Evolutionary conservation across 2,797 vertebrate species (phyloP).

Genomic region (Morus bassanus): DNA sequence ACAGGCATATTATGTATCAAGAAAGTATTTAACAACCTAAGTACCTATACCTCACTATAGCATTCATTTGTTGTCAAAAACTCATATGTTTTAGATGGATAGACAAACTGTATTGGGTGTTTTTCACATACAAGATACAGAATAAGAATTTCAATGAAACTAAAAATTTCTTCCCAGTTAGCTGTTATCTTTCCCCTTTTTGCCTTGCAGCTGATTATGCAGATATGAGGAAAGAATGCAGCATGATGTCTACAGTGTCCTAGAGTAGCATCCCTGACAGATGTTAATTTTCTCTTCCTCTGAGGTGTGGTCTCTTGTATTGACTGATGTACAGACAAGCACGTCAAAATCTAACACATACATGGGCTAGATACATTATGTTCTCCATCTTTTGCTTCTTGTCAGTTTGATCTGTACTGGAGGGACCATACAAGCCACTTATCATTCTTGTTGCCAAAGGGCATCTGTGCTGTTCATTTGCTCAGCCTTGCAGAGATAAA

Average conservation of each 20-base stretch:
- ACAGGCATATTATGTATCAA: not conserved
- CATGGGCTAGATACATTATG: not conserved
- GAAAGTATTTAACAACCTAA: not conserved
- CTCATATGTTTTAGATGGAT: not conserved
- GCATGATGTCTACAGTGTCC: accelerated
- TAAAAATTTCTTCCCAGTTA: not conserved
- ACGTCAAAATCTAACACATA: not conserved
- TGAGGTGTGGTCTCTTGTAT: not conserved
- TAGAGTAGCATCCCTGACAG: not conserved
- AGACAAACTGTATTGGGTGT: not conserved
- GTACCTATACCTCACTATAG: not conserved
- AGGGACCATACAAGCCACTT: not conserved
- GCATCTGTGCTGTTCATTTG: not conserved
- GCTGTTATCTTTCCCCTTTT: not conserved
- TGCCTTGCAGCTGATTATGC: not conserved
- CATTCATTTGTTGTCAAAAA: not conserved
- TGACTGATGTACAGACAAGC: not conserved
- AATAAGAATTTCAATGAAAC: not conserved
- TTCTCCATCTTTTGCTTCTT: slow-evolving; percentile 2
- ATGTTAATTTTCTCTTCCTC: not conserved
- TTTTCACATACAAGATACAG: not conserved
- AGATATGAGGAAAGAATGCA: not conserved
- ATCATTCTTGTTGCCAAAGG: not conserved
- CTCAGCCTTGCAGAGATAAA: not conserved
- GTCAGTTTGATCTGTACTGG: slow-evolving; percentile 10